These are phyloP conservation scores for Anser brachyrhynchus DNA, from an alignment of 2,113 vertebrate species.

Conservation along the genomic window DNA sequence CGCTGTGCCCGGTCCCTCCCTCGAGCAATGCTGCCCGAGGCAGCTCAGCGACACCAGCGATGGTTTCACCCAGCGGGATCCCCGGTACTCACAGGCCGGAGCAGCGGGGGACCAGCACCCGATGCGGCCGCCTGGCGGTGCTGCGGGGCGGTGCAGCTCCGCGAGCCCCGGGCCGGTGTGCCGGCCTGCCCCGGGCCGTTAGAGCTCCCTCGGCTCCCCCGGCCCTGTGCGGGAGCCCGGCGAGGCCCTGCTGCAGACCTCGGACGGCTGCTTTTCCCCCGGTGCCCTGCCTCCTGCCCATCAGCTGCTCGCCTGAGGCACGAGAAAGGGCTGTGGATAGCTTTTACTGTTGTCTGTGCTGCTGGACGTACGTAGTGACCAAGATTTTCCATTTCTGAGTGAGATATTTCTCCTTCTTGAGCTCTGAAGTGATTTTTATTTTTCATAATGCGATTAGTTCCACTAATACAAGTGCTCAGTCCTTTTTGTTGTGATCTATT, in stretches of 20 bases:
- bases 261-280: neutral
- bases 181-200: neutral
- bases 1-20: neutral
- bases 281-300: too few relatives aligned
- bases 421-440: neutral
- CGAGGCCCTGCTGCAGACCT: neutral
- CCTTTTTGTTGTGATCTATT: too few relatives aligned
- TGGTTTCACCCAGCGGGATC: neutral
- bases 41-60: too few relatives aligned
- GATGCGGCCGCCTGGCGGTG: neutral
- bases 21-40: too few relatives aligned
- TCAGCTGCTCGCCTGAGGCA: too few relatives aligned
- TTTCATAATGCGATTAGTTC: neutral
- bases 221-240: neutral
- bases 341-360: neutral
- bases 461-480: neutral
- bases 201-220: neutral
- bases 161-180: too few relatives aligned
- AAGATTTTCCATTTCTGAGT: rapidly evolving
- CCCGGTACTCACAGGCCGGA: too few relatives aligned
- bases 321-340: rapidly evolving
- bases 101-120: neutral
- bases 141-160: neutral
- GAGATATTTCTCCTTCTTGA: neutral
- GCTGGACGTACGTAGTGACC: neutral